Conservation (phyloP, 2,888 invertebrate genomes). For the Sphaerolaimus hirsutus region DNA sequence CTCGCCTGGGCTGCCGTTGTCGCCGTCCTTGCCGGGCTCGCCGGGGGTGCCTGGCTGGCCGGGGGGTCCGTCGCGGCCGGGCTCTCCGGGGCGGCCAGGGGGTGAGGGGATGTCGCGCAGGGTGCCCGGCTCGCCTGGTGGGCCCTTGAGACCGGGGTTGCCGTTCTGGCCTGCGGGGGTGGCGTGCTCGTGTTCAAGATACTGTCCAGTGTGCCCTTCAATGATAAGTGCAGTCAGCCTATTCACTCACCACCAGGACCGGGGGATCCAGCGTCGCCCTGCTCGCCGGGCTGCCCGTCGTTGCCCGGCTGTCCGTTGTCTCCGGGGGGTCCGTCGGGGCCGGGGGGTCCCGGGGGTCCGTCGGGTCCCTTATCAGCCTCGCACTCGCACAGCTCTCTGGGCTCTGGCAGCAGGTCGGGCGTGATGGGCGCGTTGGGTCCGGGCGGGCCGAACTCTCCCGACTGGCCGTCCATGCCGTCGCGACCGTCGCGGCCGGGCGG, state of each 20-base stretch:
- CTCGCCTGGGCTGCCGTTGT: slow-evolving; percentile 7
- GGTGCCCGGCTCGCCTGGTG: slow-evolving; percentile 7
- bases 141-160: slow-evolving; percentile 15
- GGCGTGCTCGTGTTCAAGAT: slow-evolving; percentile 12
- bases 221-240: no score
- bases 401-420: not conserved
- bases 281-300: slow-evolving; percentile 1
- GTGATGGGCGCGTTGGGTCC: not conserved
- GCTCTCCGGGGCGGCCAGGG: slow-evolving; percentile 11
- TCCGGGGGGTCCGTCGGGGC: not conserved
- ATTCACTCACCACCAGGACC: no score
- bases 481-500: slow-evolving; percentile 14
- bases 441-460: slow-evolving; percentile 2
- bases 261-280: not conserved
- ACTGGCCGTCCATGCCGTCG: slow-evolving; percentile 11
- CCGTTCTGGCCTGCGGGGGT: slow-evolving; percentile 22
- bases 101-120: slow-evolving; percentile 2
- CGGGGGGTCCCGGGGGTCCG: not conserved
- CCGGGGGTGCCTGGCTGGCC: slow-evolving; percentile 3
- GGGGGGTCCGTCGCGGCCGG: slow-evolving; percentile 3
- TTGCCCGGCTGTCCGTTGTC: not conserved
- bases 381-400: not conserved
- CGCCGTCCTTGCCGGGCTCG: not conserved
- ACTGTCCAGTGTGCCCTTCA: no score
- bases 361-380: not conserved